Evolutionary conservation across 2,888 invertebrate species (phyloP), one percentile per base, ranked within the genome.

Genomic region (Morpho deidamia): DNA sequence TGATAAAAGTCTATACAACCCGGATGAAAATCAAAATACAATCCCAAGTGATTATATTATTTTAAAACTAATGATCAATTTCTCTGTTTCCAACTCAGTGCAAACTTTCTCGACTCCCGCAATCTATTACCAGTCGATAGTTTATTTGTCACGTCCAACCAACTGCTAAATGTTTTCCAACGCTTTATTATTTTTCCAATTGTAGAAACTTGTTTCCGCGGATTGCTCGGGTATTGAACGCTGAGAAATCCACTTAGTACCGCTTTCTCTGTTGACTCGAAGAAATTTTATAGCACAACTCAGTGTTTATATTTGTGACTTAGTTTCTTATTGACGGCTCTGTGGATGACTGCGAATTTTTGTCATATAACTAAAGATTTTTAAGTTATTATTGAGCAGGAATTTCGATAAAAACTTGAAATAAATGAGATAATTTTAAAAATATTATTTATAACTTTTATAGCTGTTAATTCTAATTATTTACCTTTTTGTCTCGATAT

Each of bases 71-170:
- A 41, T 41, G n/a, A 44, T 39, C 49, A 37, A 45, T 55, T 45
- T 32, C 44, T 45, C 37, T 37, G 44, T 54, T 49, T 7, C 14
- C 43, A 51, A 44, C 39, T 47, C 44, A 37, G 33, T 12, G 11
- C 38, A 47, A 51, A 55, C 40, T 55, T 46, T 47, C 44, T 40
- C 44, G 11, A 41, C 44, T 40, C 51, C 23, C 42, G 38, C 56
- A 51, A 53, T 52, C 52, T 41, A 45, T 55, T 55, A 33, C 48
- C 41, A 40, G 41, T 41, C 46, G 44, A 59, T 59, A 59, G 55
- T 54, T 57, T 59, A 59, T 59, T 61, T 61, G 61, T 62, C 61
- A 61, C 58, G 59, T 55, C 59, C 46, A 45, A 11, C 56, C 48
- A 55, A 60, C 56, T 61, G 46, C 58, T 55, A 61, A 59, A 54